Percentiles rank a stretch among this genome's conserved stretches.
These are phyloP conservation scores for Triplophysa yarkandensis DNA, from an alignment of 2,797 vertebrate species.

Conservation along the genomic window DNA sequence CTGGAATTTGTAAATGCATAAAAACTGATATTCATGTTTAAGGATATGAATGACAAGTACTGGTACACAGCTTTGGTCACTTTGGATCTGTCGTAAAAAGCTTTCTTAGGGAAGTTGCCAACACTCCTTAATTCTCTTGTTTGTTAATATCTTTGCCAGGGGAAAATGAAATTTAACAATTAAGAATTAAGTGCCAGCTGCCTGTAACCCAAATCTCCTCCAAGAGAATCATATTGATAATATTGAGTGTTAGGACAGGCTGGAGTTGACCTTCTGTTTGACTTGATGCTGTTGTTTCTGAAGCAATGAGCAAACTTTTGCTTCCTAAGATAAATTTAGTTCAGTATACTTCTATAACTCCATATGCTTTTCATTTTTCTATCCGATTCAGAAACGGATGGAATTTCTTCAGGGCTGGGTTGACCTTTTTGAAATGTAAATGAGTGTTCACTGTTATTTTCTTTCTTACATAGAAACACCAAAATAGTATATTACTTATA, in stretches of 20 bases:
- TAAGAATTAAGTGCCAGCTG: slow-evolving; percentile 31
- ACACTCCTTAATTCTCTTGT: slow-evolving; percentile 6
- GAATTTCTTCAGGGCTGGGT: slow-evolving; percentile 14
- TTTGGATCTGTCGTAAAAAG: slow-evolving; percentile 5
- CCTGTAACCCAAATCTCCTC: slow-evolving; percentile 13
- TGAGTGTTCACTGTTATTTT: neutral
- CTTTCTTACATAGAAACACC: slow-evolving; percentile 9
- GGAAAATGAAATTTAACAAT: slow-evolving; percentile 36
- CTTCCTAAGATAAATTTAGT: slow-evolving; percentile 9
- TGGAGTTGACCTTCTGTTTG: slow-evolving; percentile 41
- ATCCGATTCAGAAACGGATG: slow-evolving; percentile 26
- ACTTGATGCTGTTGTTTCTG: slow-evolving; percentile 8
- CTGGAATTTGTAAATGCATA: neutral
- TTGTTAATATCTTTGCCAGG: slow-evolving; percentile 35
- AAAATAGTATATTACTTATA: neutral
- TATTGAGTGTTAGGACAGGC: slow-evolving; percentile 22
- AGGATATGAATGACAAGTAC: neutral
- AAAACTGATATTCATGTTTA: neutral
- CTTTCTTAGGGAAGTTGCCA: neutral
- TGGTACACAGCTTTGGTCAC: neutral
- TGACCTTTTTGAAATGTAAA: slow-evolving; percentile 35
- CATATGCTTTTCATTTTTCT: slow-evolving; percentile 39
- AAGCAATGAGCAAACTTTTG: neutral
- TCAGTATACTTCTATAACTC: slow-evolving; percentile 13
- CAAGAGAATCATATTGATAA: slow-evolving; percentile 49